These are phyloP conservation scores for Acrocephalus scirpaceus DNA, from an alignment of 2,797 vertebrate genomes.

Conservation along the genomic window DNA sequence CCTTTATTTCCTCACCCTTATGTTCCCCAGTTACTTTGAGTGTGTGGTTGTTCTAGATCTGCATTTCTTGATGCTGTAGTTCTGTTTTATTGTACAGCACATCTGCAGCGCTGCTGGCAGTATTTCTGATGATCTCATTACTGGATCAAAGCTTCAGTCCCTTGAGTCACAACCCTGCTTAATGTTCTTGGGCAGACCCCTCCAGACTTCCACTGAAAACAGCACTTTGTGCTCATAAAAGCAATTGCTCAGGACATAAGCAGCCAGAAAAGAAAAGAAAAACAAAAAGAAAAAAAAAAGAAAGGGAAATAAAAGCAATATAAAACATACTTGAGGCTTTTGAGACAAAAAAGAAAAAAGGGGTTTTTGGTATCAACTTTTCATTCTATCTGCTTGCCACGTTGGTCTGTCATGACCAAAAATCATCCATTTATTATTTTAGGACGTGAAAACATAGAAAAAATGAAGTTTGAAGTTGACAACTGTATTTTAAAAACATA, in stretches of 20 bases:
- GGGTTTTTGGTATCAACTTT: background rate
- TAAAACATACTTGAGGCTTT: background rate
- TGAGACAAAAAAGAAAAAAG: background rate
- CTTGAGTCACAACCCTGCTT: constrained; percentile 23
- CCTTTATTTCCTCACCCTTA: constrained; percentile 29
- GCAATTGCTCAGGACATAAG: background rate
- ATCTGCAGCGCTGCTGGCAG: constrained; percentile 9
- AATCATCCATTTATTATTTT: background rate
- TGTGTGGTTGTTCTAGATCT: background rate
- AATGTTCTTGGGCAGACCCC: background rate
- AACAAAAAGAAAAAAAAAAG: background rate
- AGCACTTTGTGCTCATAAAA: background rate
- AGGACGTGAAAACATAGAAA: background rate
- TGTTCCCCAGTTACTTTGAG: background rate
- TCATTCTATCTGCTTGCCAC: background rate
- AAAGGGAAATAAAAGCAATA: background rate
- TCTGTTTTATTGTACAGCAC: background rate
- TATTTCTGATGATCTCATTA: background rate
- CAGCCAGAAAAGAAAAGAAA: background rate
- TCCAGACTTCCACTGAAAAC: background rate
- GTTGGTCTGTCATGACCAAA: background rate
- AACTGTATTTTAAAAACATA: background rate
- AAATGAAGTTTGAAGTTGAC: background rate
- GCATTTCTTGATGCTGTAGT: background rate
- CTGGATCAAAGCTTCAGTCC: background rate